These are phyloP conservation scores for Callipepla squamata DNA, from an alignment of 2,113 vertebrate species.

Conservation along the genomic window DNA sequence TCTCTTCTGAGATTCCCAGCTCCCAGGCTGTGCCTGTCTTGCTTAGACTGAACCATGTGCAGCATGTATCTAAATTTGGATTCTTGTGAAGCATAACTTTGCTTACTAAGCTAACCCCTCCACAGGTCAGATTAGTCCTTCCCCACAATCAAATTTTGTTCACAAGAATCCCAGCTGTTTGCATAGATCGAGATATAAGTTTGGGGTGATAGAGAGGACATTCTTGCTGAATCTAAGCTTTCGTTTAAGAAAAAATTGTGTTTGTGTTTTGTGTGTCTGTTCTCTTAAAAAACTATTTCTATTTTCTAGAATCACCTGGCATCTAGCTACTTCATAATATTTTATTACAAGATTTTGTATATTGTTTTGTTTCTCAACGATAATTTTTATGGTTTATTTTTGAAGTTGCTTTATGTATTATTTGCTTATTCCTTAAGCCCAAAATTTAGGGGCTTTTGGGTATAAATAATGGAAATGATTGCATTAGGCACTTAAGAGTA, in stretches of 20 bases:
- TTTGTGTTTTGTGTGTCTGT: background rate
- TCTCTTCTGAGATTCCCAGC: background rate
- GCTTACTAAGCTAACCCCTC: background rate
- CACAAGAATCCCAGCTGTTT: background rate
- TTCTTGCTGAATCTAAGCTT: background rate
- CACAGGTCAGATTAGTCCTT: background rate
- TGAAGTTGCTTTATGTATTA: background rate
- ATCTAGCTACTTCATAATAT: background rate
- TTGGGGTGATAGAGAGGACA: background rate
- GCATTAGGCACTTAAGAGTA: background rate
- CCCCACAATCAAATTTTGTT: background rate
- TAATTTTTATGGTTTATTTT: background rate
- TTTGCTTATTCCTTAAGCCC: background rate
- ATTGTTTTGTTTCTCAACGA: background rate
- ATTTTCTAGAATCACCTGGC: background rate
- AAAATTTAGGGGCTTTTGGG: background rate
- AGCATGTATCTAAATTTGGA: slow-evolving; percentile 11
- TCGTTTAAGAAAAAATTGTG: background rate
- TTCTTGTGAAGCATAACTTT: background rate
- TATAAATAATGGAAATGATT: background rate
- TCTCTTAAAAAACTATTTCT: background rate
- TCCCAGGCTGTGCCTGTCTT: background rate
- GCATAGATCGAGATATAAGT: background rate
- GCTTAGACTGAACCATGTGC: background rate
- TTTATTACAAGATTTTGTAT: background rate